A percentile compares a stretch with the other conserved stretches of the same genome.
Evolutionary conservation across 1,140 invertebrate species (phyloP).

Genomic region (Hyles vespertilio): DNA sequence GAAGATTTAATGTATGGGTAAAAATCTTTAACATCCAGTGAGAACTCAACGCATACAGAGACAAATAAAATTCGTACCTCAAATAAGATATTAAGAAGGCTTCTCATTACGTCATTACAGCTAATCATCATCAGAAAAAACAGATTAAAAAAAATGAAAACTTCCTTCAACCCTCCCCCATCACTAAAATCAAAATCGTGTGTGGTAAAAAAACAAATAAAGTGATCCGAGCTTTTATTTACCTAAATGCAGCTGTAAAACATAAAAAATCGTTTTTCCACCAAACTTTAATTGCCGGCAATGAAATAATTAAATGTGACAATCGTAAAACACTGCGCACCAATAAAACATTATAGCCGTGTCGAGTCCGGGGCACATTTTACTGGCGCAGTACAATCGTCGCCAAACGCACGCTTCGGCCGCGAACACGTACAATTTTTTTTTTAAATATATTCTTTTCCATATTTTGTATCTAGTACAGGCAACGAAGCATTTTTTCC

Average conservation of each 20-base stretch:
- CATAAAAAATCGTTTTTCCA: slow-evolving; percentile 66
- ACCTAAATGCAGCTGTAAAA: slow-evolving; percentile 70
- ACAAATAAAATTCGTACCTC: too few relatives aligned
- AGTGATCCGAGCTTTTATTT: slow-evolving; percentile 61
- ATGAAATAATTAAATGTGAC: slow-evolving; percentile 75
- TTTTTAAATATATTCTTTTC: too few relatives aligned
- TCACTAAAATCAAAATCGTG: slow-evolving; percentile 35
- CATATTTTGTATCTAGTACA: too few relatives aligned
- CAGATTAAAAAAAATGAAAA: slow-evolving; percentile 2
- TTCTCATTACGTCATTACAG: too few relatives aligned
- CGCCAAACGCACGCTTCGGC: too few relatives aligned
- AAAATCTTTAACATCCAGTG: too few relatives aligned
- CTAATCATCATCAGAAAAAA: not conserved
- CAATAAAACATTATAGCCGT: slow-evolving; percentile 65
- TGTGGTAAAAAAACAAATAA: slow-evolving; percentile 72
- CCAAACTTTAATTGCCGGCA: slow-evolving; percentile 71
- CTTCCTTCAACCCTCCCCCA: slow-evolving; percentile 14
- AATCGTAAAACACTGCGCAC: slow-evolving; percentile 66
- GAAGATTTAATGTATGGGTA: too few relatives aligned
- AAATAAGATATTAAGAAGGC: too few relatives aligned
- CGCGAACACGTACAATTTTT: too few relatives aligned
- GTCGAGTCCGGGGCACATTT: slow-evolving; percentile 32
- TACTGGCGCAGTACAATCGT: slow-evolving; percentile 12
- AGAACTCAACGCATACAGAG: too few relatives aligned
- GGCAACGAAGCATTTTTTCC: too few relatives aligned